Evolutionary conservation across 2,888 invertebrate genomes (phyloP).

Genomic region (Xestia sexstrigata): DNA sequence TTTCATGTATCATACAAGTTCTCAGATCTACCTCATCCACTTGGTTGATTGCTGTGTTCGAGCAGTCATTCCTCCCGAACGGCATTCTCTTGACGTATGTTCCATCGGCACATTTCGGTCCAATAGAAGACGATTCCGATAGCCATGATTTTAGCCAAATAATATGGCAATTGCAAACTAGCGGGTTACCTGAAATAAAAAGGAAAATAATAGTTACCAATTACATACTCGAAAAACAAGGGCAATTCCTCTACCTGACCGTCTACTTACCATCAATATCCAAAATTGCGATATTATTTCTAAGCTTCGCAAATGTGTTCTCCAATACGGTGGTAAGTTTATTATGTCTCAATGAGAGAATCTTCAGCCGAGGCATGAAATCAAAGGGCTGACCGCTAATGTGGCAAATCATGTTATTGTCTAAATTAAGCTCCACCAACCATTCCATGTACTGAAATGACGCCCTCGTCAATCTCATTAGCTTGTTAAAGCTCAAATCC

Average conservation of each 20-base stretch:
- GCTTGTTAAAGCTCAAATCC: constrained; percentile 95
- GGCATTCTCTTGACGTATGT: constrained; percentile 93
- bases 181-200: constrained; percentile 93
- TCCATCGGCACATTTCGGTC: constrained; percentile 95
- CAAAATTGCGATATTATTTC: constrained; percentile 95
- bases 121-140: constrained; percentile 93
- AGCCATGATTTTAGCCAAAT: constrained; percentile 96
- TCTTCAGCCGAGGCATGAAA: constrained; percentile 95
- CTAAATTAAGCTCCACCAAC: constrained; percentile 96
- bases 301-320: constrained; percentile 93
- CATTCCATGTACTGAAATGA: constrained; percentile 94
- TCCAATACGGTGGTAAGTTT: constrained; percentile 94
- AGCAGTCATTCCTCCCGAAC: constrained; percentile 93
- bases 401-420: constrained; percentile 95
- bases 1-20: constrained; percentile 92
- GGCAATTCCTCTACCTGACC: neutral
- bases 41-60: constrained; percentile 73
- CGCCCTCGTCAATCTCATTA: constrained; percentile 93
- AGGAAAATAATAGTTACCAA: neutral
- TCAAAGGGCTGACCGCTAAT: constrained; percentile 95
- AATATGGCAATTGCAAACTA: constrained; percentile 95
- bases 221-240: neutral
- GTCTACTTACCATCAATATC: constrained; percentile 94
- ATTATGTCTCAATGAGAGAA: constrained; percentile 94
- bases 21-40: constrained; percentile 90